Evolutionary conservation across 2,113 vertebrate species (phyloP).

Genomic region (Tiliqua scincoides): DNA sequence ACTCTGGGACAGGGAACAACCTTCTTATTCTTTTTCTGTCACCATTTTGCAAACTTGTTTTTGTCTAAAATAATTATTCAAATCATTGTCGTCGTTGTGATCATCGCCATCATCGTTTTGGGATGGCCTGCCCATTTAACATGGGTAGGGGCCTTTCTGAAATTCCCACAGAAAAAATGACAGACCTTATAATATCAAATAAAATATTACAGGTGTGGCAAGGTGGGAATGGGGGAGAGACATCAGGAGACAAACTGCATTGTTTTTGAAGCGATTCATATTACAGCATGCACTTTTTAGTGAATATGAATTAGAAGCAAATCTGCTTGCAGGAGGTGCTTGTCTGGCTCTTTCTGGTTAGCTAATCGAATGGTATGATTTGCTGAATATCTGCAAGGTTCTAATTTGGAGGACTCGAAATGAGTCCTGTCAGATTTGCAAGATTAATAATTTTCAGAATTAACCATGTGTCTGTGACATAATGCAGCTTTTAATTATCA

Average conservation of each 20-base stretch:
- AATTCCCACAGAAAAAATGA: no score
- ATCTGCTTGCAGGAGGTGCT: not conserved
- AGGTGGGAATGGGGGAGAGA: not conserved
- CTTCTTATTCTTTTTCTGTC: no score
- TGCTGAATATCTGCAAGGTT: slow-evolving; percentile 17
- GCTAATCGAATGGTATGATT: slow-evolving; percentile 16
- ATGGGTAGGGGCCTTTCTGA: no score
- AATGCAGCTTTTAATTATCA: slow-evolving; percentile 33
- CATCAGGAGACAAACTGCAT: not conserved
- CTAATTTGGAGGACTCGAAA: slow-evolving; percentile 19
- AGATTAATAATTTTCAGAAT: slow-evolving; percentile 15
- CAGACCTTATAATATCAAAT: no score
- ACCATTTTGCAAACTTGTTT: no score
- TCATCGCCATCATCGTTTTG: no score
- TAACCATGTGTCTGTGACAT: slow-evolving; percentile 5
- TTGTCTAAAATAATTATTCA: no score
- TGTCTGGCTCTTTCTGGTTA: slow-evolving; percentile 25
- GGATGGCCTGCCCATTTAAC: no score
- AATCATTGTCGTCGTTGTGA: no score
- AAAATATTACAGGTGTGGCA: no score
- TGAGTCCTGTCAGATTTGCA: slow-evolving; percentile 23
- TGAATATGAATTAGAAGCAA: not conserved
- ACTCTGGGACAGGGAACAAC: no score
- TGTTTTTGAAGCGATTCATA: slow-evolving; percentile 1
- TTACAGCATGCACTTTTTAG: not conserved